phyloP scores from a whole-genome alignment of 2,113 vertebrate species.

The Empidonax traillii region DNA sequence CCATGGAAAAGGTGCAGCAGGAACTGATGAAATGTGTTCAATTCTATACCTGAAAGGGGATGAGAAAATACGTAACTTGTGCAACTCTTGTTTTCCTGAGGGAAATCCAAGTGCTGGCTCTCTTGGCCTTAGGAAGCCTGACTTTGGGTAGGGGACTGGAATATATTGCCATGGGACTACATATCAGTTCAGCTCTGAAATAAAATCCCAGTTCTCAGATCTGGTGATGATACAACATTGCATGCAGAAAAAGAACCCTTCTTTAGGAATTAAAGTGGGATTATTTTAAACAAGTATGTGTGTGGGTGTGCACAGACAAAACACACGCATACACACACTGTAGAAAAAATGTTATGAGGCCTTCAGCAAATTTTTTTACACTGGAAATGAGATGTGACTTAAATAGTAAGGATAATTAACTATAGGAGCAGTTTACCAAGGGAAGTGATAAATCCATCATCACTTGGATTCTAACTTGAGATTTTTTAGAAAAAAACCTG shows the following conservation, averaged over 20 bases:
- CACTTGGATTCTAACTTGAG: neutral
- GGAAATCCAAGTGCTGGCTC: neutral
- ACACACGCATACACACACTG: neutral
- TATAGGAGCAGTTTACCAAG: slow-evolving; percentile 32
- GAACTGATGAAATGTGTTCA: neutral
- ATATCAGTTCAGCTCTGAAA: neutral
- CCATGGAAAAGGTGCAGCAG: neutral
- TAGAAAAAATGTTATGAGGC: neutral
- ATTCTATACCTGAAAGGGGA: neutral
- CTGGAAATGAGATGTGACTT: slow-evolving; percentile 59
- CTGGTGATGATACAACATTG: neutral
- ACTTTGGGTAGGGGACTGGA: neutral
- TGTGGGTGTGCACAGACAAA: neutral
- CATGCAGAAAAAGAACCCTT: neutral
- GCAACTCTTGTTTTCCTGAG: neutral
- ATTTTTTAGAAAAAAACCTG: neutral
- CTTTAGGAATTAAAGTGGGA: neutral
- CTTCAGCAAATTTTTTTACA: neutral
- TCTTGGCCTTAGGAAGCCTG: neutral
- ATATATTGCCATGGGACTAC: neutral
- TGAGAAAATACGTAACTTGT: neutral
- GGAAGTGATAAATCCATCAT: slow-evolving; percentile 59
- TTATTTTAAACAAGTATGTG: neutral
- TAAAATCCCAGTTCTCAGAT: neutral
- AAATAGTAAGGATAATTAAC: slow-evolving; percentile 59